Percentiles rank a stretch among this genome's conserved stretches.
Conservation (phyloP, 2,888 invertebrate species). For the Falcaria lacertinaria region DNA sequence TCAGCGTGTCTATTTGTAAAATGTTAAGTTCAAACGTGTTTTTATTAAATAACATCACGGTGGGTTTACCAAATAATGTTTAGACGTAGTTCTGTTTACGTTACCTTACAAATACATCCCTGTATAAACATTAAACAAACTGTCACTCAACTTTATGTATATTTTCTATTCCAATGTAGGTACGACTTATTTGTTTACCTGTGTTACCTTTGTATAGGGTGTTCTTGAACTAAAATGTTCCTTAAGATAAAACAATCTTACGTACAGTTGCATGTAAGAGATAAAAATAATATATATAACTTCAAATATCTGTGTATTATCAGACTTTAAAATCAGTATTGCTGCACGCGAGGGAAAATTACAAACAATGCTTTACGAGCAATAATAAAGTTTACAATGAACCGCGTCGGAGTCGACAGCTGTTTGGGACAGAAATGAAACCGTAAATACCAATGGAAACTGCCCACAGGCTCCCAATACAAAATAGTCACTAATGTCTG, state of each 20-base stretch:
- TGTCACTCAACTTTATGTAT: conserved; percentile 17
- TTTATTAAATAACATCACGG: conserved; percentile 33
- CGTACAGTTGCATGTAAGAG: no score
- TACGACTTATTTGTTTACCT: conserved; percentile 15
- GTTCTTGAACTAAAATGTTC: background rate
- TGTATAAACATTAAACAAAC: conserved; percentile 39
- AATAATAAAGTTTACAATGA: conserved; percentile 60
- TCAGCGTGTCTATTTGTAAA: conserved; percentile 4
- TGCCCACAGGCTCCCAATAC: conserved; percentile 29
- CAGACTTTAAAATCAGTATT: conserved; percentile 16
- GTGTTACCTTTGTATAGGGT: background rate
- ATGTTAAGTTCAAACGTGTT: conserved; percentile 30
- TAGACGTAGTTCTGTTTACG: conserved; percentile 35
- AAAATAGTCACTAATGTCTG: conserved; percentile 40
- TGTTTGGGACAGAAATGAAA: conserved; percentile 37
- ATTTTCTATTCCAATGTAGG: conserved; percentile 10
- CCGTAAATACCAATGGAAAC: conserved; percentile 34
- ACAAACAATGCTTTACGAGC: conserved; percentile 55
- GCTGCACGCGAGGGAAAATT: conserved; percentile 31
- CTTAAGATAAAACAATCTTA: no score
- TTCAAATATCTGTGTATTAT: conserved; percentile 4
- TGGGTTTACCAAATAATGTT: conserved; percentile 33
- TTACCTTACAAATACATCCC: conserved; percentile 31
- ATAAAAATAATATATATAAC: no score
- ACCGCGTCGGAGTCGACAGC: conserved; percentile 46